Conservation (phyloP, 2,888 invertebrate species). For the Campopleginae sp. region DNA sequence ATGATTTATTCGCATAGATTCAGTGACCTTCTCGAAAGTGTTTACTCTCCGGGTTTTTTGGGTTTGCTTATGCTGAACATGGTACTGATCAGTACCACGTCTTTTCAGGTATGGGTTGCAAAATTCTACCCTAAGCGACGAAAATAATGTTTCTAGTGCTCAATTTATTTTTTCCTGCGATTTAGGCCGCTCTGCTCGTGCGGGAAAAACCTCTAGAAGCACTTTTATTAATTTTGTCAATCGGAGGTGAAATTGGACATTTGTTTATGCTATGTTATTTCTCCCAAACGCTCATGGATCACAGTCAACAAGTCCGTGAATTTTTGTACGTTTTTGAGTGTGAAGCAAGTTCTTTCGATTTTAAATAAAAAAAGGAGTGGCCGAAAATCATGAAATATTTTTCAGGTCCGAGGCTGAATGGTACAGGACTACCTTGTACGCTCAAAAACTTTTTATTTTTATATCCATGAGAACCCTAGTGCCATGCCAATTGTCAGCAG, state of each 20-base stretch:
- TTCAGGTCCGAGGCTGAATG: conserved; percentile 52
- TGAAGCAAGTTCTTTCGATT: too few relatives aligned
- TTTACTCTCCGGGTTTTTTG: conserved; percentile 44
- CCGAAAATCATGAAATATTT: not conserved
- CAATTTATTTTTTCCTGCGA: not conserved
- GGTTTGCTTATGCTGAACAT: conserved; percentile 28
- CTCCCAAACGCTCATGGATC: conserved; percentile 47
- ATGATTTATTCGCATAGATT: conserved; percentile 17
- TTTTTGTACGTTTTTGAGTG: conserved; percentile 19
- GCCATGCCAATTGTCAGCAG: conserved; percentile 61
- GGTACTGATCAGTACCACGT: conserved; percentile 34
- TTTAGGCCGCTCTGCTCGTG: conserved; percentile 16
- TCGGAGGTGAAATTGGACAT: conserved; percentile 29
- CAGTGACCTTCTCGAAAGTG: conserved; percentile 42
- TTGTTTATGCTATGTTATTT: conserved; percentile 49
- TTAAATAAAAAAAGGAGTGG: not conserved
- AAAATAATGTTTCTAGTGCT: not conserved
- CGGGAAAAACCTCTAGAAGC: conserved; percentile 29
- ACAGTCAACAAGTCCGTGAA: conserved; percentile 46
- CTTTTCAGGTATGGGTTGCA: conserved; percentile 34
- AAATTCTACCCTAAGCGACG: not conserved
- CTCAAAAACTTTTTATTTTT: conserved; percentile 49
- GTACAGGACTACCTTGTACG: conserved; percentile 42
- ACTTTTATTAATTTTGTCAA: conserved; percentile 31
- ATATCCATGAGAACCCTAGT: conserved; percentile 44